Evolutionary conservation across 2,888 invertebrate species (phyloP).

Genomic region (Protonemura montana): DNA sequence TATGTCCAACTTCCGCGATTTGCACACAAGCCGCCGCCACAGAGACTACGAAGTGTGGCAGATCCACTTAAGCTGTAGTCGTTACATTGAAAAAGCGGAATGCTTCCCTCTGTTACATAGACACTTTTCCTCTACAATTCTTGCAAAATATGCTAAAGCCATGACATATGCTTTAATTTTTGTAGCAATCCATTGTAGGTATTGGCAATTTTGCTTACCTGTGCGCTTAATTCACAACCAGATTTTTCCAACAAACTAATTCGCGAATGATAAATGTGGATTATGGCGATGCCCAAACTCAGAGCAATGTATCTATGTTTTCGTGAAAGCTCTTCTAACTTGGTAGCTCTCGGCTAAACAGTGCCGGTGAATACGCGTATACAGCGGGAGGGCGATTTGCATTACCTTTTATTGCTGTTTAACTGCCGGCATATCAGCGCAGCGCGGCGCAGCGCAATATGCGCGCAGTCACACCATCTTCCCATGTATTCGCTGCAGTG

Average conservation of each 20-base stretch:
- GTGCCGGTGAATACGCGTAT: neutral
- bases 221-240: neutral
- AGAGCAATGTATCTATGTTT: neutral
- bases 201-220: no score
- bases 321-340: neutral
- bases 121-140: neutral
- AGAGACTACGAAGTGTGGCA: no score
- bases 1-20: neutral
- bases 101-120: neutral
- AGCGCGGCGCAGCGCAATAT: neutral
- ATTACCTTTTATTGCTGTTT: neutral
- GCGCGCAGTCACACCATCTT: neutral
- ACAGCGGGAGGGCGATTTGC: neutral
- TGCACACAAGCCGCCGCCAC: neutral
- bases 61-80: no score
- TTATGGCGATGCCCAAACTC: no score
- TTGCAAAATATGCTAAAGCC: no score
- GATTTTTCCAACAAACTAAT: neutral
- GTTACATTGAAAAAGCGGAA: neutral
- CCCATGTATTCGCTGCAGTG: neutral
- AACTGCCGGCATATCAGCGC: neutral
- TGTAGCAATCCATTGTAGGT: no score
- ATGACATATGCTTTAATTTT: no score
- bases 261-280: neutral
- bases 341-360: neutral